phyloP scores from a whole-genome alignment of 2,113 vertebrate species.

The Delphinus delphis region DNA sequence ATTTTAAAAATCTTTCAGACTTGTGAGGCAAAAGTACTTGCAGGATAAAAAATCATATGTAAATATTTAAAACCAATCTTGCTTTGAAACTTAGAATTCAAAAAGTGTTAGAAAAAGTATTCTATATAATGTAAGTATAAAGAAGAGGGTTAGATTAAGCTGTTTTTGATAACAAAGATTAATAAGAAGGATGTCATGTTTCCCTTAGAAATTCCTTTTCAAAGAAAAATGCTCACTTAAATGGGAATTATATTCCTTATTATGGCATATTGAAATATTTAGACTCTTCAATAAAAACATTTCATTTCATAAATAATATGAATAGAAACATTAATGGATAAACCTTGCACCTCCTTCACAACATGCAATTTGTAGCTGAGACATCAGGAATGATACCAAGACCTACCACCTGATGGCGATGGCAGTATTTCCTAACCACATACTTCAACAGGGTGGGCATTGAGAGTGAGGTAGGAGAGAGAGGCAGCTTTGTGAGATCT shows the following conservation, averaged over 20 bases:
- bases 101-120: neutral
- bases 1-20: neutral
- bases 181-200: neutral
- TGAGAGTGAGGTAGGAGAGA: neutral
- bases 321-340: neutral
- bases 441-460: neutral
- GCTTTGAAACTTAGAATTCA: neutral
- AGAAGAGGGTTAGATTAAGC: neutral
- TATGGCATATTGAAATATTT: neutral
- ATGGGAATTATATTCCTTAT: neutral
- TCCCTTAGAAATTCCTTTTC: neutral
- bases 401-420: neutral
- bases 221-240: neutral
- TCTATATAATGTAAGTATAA: neutral
- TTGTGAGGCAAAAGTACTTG: neutral
- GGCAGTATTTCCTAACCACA: neutral
- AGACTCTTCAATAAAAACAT: neutral
- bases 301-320: neutral
- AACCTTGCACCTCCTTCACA: neutral
- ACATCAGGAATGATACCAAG: neutral
- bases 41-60: neutral
- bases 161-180: neutral
- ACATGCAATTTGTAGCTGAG: neutral
- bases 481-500: neutral
- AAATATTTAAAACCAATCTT: neutral